phyloP scores from a whole-genome alignment of 2,888 invertebrate genomes.

The Acleris literana region DNA sequence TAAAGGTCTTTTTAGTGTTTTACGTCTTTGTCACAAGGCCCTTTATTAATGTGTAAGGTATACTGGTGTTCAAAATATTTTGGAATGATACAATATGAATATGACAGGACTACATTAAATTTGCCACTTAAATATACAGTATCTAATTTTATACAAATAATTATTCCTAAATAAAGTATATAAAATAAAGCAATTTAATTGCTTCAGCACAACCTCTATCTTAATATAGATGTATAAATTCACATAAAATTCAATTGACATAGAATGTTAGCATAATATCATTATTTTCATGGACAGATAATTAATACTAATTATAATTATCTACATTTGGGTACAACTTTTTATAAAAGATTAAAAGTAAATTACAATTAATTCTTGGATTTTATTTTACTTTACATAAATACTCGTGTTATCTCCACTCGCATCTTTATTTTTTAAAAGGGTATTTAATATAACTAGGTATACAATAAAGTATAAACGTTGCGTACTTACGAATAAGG shows the following conservation, averaged over 20 bases:
- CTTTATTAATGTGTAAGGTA: constrained; percentile 8
- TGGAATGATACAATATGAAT: constrained; percentile 15
- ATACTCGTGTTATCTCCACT: constrained; percentile 23
- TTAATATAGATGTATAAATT: constrained; percentile 45
- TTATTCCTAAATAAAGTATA: constrained; percentile 42
- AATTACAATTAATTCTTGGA: constrained; percentile 33
- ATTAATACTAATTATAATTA: constrained; percentile 48
- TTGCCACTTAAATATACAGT: constrained; percentile 29
- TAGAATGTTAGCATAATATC: constrained; percentile 47
- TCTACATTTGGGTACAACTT: constrained; percentile 74
- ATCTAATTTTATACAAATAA: constrained; percentile 43
- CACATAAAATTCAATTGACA: constrained; percentile 48
- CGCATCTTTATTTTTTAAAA: too few relatives aligned
- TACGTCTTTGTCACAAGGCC: too few relatives aligned
- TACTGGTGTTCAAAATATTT: constrained; percentile 8
- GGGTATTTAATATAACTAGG: constrained; percentile 4
- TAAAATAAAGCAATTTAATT: constrained; percentile 71
- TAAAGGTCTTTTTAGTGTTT: too few relatives aligned
- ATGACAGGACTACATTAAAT: constrained; percentile 21
- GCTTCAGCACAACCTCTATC: constrained; percentile 71
- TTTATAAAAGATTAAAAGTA: constrained; percentile 42
- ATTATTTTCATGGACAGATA: constrained; percentile 57
- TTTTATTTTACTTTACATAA: constrained; percentile 35
- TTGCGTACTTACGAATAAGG: constrained; percentile 10
- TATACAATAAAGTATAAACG: background rate